Percentiles rank a stretch among this genome's conserved stretches.
Evolutionary conservation across 2,888 invertebrate species (phyloP).

Genomic region (Orthosia gracilis): DNA sequence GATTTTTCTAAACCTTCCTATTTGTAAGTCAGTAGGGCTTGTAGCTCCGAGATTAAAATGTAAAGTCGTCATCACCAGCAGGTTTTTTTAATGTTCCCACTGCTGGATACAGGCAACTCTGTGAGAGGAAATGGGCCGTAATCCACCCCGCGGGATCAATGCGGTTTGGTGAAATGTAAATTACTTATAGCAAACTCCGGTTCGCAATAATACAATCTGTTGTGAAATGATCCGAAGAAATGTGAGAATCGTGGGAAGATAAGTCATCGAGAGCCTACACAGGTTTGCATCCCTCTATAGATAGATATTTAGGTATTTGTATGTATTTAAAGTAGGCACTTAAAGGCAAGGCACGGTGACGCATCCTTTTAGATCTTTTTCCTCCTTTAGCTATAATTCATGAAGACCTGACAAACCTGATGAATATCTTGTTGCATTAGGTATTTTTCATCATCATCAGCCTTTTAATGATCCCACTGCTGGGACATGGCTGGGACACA

Average conservation of each 20-base stretch:
- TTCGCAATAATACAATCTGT: slow-evolving; percentile 45
- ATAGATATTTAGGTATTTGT: neutral
- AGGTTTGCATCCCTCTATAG: slow-evolving; percentile 12
- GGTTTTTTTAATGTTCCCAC: too few species aligned
- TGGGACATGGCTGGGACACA: too few species aligned
- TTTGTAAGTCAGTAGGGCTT: neutral
- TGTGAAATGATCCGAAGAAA: slow-evolving; percentile 51
- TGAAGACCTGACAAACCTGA: neutral
- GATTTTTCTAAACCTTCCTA: neutral
- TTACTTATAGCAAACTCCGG: slow-evolving; percentile 27
- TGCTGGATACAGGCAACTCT: too few species aligned
- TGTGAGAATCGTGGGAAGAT: slow-evolving; percentile 51
- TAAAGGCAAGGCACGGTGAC: neutral
- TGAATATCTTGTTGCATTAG: too few species aligned
- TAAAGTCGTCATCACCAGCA: too few species aligned
- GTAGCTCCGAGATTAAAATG: slow-evolving; percentile 10
- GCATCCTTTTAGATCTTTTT: neutral
- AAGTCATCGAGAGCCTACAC: slow-evolving; percentile 34
- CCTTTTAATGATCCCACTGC: too few species aligned
- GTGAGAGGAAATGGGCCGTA: too few species aligned
- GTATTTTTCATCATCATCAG: too few species aligned
- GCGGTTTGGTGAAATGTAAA: too few species aligned
- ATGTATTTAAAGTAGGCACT: neutral
- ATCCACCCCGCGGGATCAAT: too few species aligned
- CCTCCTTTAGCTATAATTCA: neutral